Conservation (phyloP, 1,140 invertebrate genomes). For the Dinoponera quadriceps region DNA sequence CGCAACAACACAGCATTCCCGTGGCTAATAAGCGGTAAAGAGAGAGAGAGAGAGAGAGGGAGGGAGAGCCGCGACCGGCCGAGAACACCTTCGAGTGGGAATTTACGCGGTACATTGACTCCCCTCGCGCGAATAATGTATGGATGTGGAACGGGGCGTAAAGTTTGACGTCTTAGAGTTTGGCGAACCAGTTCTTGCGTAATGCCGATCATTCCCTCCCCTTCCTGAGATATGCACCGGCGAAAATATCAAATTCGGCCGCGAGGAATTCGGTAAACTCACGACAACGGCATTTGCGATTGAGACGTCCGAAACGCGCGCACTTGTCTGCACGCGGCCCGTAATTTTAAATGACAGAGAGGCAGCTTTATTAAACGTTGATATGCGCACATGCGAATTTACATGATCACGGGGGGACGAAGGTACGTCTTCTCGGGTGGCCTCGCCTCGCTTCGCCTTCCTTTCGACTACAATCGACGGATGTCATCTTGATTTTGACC, state of each 20-base stretch:
- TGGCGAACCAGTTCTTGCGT: constrained; percentile 59
- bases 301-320: background rate
- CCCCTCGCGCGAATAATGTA: background rate
- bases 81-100: constrained; percentile 22
- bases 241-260: constrained; percentile 37
- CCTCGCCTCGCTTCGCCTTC: background rate
- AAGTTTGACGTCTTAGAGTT: constrained; percentile 50
- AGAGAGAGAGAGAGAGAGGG: too few species aligned
- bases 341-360: constrained; percentile 47
- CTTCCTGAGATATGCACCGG: background rate
- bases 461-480: background rate
- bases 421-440: constrained; percentile 6
- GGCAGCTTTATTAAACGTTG: constrained; percentile 26
- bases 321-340: background rate
- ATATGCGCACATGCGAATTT: constrained; percentile 28
- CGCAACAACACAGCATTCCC: constrained; percentile 26
- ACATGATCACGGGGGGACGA: constrained; percentile 39
- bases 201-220: constrained; percentile 43
- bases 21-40: constrained; percentile 11
- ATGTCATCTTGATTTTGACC: constrained; percentile 5
- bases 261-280: background rate
- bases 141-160: constrained; percentile 38
- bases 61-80: constrained; percentile 1
- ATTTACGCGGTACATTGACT: constrained; percentile 25
- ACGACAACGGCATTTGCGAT: background rate